Evolutionary conservation across 2,888 invertebrate genomes (phyloP).

Genomic region (Ophioninae sp.): DNA sequence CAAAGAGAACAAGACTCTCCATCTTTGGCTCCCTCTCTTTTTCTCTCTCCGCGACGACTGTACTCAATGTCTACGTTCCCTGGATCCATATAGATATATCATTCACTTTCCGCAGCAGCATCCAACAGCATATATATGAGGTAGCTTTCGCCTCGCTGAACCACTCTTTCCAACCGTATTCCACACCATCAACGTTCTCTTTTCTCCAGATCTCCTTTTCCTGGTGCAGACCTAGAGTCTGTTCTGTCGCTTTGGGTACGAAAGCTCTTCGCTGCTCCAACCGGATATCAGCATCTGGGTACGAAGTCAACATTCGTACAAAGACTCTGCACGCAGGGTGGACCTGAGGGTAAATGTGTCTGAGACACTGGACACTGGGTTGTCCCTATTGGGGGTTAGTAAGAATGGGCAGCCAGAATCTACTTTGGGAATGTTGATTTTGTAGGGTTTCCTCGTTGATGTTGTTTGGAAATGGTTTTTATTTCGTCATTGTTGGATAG

Average conservation of each 20-base stretch:
- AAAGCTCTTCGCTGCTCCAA: constrained; percentile 21
- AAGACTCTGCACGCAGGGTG: too few species aligned
- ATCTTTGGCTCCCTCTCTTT: constrained; percentile 56
- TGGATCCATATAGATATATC: constrained; percentile 24
- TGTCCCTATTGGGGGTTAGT: too few species aligned
- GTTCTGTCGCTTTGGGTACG: constrained; percentile 35
- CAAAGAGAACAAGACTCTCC: constrained; percentile 60
- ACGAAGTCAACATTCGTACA: not conserved
- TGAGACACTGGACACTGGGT: too few species aligned
- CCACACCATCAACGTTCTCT: constrained; percentile 59
- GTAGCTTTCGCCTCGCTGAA: constrained; percentile 51
- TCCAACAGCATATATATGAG: constrained; percentile 42
- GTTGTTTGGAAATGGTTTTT: too few species aligned
- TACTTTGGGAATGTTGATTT: too few species aligned
- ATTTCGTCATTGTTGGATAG: too few species aligned
- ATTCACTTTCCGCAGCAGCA: constrained; percentile 54
- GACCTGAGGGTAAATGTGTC: too few species aligned
- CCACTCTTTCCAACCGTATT: constrained; percentile 54
- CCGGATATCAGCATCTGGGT: constrained; percentile 33
- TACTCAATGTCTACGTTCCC: constrained; percentile 53
- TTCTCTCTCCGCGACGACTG: constrained; percentile 51
- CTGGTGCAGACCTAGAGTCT: constrained; percentile 25
- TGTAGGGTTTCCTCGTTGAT: too few species aligned
- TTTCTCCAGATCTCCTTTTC: constrained; percentile 25
- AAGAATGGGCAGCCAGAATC: too few species aligned